These are phyloP conservation scores for Trachelus stipa DNA, from an alignment of 2,888 invertebrate genomes.

Conservation along the genomic window DNA sequence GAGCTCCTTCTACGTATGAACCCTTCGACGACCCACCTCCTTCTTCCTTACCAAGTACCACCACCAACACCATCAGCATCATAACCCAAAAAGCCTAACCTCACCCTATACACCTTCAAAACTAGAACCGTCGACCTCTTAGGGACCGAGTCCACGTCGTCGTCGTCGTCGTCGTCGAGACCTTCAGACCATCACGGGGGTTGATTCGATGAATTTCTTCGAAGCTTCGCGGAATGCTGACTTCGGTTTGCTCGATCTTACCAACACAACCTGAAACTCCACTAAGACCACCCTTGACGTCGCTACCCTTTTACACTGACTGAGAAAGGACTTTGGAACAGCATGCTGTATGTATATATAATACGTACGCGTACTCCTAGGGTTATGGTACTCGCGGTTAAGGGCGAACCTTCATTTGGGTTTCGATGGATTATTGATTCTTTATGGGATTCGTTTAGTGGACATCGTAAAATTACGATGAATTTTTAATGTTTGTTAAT, in stretches of 20 bases:
- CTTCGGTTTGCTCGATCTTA: conserved; percentile 35
- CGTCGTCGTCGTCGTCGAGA: neutral
- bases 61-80: neutral
- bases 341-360: too few relatives aligned
- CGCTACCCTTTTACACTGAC: neutral
- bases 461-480: neutral
- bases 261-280: neutral
- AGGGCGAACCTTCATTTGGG: neutral
- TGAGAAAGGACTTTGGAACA: neutral
- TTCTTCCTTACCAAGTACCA: neutral
- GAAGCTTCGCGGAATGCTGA: conserved; percentile 54
- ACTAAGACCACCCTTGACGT: neutral
- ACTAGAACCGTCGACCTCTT: neutral
- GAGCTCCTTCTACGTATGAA: conserved; percentile 51
- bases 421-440: neutral
- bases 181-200: neutral
- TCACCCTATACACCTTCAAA: neutral
- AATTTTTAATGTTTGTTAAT: neutral
- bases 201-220: conserved; percentile 57
- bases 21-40: conserved; percentile 31
- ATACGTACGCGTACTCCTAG: neutral
- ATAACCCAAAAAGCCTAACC: neutral
- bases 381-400: neutral
- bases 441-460: neutral
- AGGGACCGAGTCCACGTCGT: neutral